Conservation (phyloP, 2,113 vertebrate species). For the Epinephelus cyanopodus region DNA sequence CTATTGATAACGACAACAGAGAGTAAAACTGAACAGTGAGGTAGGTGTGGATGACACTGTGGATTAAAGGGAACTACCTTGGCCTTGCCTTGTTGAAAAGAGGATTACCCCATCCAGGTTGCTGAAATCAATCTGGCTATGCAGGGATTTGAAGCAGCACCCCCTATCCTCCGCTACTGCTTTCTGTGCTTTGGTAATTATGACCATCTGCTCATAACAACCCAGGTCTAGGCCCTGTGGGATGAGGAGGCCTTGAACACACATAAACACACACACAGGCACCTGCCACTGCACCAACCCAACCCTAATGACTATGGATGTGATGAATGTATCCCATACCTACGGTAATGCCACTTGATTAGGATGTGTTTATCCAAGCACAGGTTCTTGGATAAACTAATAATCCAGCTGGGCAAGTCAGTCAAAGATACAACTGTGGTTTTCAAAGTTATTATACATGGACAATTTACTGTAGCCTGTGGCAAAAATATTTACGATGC, state of each 20-base stretch:
- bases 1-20: neutral
- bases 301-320: slow-evolving; percentile 23
- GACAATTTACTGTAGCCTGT: neutral
- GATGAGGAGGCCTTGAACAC: slow-evolving; percentile 52
- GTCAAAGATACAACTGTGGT: neutral
- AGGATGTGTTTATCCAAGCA: slow-evolving; percentile 20
- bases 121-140: slow-evolving; percentile 63
- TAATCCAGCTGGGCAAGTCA: neutral
- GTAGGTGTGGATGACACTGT: slow-evolving; percentile 1
- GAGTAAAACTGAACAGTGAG: neutral
- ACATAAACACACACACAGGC: slow-evolving; percentile 31
- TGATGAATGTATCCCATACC: slow-evolving; percentile 24
- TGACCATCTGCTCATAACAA: slow-evolving; percentile 77
- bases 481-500: too few species aligned
- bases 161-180: slow-evolving; percentile 22
- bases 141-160: slow-evolving; percentile 30
- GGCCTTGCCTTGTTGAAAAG: slow-evolving; percentile 42
- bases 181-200: slow-evolving; percentile 61
- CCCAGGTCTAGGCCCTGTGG: slow-evolving; percentile 48
- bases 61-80: slow-evolving; percentile 47
- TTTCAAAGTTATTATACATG: neutral
- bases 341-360: slow-evolving; percentile 1
- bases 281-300: slow-evolving; percentile 47
- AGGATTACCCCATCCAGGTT: slow-evolving; percentile 68
- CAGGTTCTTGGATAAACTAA: neutral